A percentile compares a stretch with the other conserved stretches of the same genome.
phyloP scores from a whole-genome alignment of 2,113 vertebrate genomes.

The Pseudopodoces humilis region DNA sequence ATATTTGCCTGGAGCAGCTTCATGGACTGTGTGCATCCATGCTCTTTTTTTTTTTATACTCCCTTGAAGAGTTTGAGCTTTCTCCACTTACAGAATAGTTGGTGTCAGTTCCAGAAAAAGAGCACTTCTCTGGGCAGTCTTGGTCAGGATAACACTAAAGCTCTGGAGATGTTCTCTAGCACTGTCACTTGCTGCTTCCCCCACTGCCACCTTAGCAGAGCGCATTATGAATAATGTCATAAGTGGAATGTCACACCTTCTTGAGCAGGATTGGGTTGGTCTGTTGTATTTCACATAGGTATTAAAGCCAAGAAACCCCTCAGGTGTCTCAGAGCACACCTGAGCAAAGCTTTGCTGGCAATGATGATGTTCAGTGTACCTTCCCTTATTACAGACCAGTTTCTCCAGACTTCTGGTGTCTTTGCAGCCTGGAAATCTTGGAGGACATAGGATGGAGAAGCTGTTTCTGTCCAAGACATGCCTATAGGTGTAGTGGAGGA shows the following conservation, averaged over 20 bases:
- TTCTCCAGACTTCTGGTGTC: not conserved
- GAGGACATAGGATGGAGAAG: not conserved
- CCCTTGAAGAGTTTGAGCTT: not conserved
- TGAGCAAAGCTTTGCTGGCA: not conserved
- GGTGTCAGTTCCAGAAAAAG: not conserved
- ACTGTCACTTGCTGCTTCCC: not conserved
- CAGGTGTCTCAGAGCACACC: not conserved
- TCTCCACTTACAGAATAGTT: not conserved
- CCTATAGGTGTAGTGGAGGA: not conserved
- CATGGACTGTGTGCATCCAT: not conserved
- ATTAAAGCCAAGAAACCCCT: not conserved
- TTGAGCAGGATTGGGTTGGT: not conserved
- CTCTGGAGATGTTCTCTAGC: not conserved
- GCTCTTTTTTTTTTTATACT: not conserved
- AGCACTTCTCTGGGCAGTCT: not conserved
- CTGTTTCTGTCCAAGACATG: not conserved
- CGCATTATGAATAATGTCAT: not conserved
- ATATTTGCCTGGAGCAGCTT: not conserved
- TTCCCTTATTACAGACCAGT: fast-evolving
- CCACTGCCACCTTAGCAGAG: not conserved
- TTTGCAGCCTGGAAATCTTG: not conserved
- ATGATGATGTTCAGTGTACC: fast-evolving
- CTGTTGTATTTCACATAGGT: not conserved
- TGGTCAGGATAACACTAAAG: not conserved
- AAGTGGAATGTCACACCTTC: not conserved